A percentile compares a stretch with the other conserved stretches of the same genome.
These are phyloP conservation scores for Orthosia cruda DNA, from an alignment of 2,888 invertebrate genomes.

Conservation along the genomic window DNA sequence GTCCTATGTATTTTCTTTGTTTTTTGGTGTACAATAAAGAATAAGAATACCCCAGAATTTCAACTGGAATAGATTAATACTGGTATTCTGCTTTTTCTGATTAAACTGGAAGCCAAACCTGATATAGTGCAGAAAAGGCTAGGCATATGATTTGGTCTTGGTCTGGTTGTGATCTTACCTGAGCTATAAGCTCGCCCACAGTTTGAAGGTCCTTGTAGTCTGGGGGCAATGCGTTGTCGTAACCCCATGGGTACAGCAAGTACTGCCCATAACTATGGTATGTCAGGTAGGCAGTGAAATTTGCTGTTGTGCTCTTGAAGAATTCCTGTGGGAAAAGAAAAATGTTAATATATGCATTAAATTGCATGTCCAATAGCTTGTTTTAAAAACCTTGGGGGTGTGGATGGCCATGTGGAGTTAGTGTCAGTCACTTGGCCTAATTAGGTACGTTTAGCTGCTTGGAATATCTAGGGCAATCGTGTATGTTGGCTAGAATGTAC, in stretches of 20 bases:
- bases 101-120: neutral
- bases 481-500: slow-evolving; percentile 29
- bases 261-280: slow-evolving; percentile 97
- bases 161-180: slow-evolving; percentile 82
- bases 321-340: slow-evolving; percentile 85
- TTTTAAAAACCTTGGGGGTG: neutral
- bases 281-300: slow-evolving; percentile 94
- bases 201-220: slow-evolving; percentile 94
- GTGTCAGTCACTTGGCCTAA: slow-evolving; percentile 10
- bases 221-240: slow-evolving; percentile 94
- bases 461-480: slow-evolving; percentile 17
- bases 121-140: neutral
- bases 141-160: neutral
- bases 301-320: slow-evolving; percentile 86
- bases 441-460: neutral
- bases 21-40: too few species aligned
- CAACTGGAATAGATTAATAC: neutral
- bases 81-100: neutral
- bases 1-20: too few species aligned
- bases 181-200: slow-evolving; percentile 94
- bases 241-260: slow-evolving; percentile 97
- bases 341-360: slow-evolving; percentile 2
- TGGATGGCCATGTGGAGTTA: slow-evolving; percentile 3
- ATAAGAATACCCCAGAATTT: neutral
- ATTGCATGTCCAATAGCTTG: slow-evolving; percentile 10